Base-by-base conservation (phyloP, 2,797 vertebrate species). In the Acanthornis magna region DNA sequence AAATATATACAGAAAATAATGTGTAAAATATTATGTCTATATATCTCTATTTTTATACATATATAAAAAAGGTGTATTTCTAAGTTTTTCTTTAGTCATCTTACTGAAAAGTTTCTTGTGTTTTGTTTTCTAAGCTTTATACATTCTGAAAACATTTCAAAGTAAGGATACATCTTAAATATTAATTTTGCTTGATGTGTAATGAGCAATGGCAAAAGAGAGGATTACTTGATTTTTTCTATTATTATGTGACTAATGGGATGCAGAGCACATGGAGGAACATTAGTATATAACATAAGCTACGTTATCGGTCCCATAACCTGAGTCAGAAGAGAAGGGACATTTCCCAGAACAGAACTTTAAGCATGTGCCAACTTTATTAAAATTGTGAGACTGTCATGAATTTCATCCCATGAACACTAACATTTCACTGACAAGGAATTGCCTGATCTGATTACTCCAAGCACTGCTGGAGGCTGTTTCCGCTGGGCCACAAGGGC, bases 1-100 rank as follows among this genome's bases (percentile, higher is more conserved):
- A 62, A 38, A 62, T 18, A 29, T 25, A 25, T 27, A 14, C 0
- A 25, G 18, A 20, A 1, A n/a, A 1, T 42, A 5, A n/a, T 27
- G 4, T 32, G 20, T 47, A 38, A 66, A 40, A 45, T 60, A 34
- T 12, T 36, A 2, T 34, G 10, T 38, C 2, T 60, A 3, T 66
- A 30, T 53, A 16, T 2, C n/a, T 57, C 4, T 42, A 11, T 68
- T 51, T 85, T 38, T 50, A 16, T 34, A 16, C 9, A 4, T 53
- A 21, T 15, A 38, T 54, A 70, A 72, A 65, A 6, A 51, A 65
- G 10, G 1, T 17, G 38, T 74, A 66, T 73, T 76, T 20, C 4
- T 40, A 61, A 30, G 4, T 26, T 20, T 66, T 73, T 66, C 22
- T 76, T 61, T 32, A 67, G 11, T 51, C 1, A 2, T 48, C 34